Evolutionary conservation across 2,888 invertebrate species (phyloP).

Genomic region (Eustalomyia histrio): DNA sequence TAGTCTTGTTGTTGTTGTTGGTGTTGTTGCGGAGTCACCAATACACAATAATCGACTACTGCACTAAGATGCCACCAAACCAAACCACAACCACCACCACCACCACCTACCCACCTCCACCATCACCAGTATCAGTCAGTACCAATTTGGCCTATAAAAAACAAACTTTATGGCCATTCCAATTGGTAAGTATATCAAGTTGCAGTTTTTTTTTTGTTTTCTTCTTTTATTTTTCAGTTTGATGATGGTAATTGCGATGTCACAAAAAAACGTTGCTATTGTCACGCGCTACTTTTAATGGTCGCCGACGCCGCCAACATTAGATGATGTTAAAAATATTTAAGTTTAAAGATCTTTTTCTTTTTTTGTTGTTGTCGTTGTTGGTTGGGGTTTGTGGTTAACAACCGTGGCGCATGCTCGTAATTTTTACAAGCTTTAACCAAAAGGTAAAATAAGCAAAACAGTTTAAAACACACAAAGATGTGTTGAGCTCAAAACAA

Average conservation of each 20-base stretch:
- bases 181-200: slow-evolving; percentile 47
- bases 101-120: background rate
- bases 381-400: slow-evolving; percentile 25
- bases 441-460: slow-evolving; percentile 13
- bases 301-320: slow-evolving; percentile 41
- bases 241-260: slow-evolving; percentile 42
- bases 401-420: slow-evolving; percentile 55
- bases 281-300: slow-evolving; percentile 52
- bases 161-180: slow-evolving; percentile 41
- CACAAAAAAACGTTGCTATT: slow-evolving; percentile 39
- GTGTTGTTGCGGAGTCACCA: background rate
- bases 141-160: slow-evolving; percentile 45
- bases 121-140: slow-evolving; percentile 28
- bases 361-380: background rate
- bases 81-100: slow-evolving; percentile 11
- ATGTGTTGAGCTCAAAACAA: slow-evolving; percentile 29
- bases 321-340: slow-evolving; percentile 45
- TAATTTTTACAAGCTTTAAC: slow-evolving; percentile 50
- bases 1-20: background rate
- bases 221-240: slow-evolving; percentile 1
- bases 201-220: slow-evolving; percentile 33
- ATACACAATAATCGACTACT: slow-evolving; percentile 11
- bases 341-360: slow-evolving; percentile 17
- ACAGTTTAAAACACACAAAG: slow-evolving; percentile 16
- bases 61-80: background rate